phyloP scores from a whole-genome alignment of 1,140 invertebrate species.

The Camponotus vicinus region DNA sequence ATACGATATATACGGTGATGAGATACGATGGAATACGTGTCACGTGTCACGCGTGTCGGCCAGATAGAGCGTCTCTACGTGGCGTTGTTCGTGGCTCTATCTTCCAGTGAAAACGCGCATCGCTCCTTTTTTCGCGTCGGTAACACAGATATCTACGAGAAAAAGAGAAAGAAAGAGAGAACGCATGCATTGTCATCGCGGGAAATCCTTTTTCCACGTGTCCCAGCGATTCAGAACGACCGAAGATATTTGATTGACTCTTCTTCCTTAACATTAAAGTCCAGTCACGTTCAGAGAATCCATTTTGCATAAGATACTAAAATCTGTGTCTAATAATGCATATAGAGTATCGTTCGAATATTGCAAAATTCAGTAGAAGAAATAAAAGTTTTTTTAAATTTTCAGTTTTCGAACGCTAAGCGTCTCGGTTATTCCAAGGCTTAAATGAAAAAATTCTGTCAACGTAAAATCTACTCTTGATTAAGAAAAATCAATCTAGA shows the following conservation, averaged over 20 bases:
- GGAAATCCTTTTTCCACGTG: conserved; percentile 49
- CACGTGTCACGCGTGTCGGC: conserved; percentile 1
- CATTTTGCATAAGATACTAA: neutral
- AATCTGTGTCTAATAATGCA: neutral
- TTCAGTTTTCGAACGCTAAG: neutral
- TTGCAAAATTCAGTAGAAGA: neutral
- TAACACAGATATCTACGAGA: conserved; percentile 69
- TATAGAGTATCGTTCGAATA: neutral
- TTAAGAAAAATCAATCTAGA: neutral
- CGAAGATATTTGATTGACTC: neutral
- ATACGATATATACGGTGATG: neutral
- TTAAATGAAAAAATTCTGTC: neutral
- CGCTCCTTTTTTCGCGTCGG: conserved; percentile 73
- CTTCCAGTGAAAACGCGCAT: conserved; percentile 75
- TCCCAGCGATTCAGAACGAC: neutral
- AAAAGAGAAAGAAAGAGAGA: no score
- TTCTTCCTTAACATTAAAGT: neutral
- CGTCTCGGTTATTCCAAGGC: neutral
- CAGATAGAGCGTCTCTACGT: conserved; percentile 40
- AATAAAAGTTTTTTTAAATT: neutral
- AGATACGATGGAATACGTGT: neutral
- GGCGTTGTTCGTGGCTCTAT: conserved; percentile 80
- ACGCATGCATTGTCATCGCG: neutral
- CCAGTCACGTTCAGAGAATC: neutral
- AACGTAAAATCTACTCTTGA: neutral